These are phyloP conservation scores for Psittacula cyanocephala DNA, from an alignment of 2,113 vertebrate species.

Conservation along the genomic window DNA sequence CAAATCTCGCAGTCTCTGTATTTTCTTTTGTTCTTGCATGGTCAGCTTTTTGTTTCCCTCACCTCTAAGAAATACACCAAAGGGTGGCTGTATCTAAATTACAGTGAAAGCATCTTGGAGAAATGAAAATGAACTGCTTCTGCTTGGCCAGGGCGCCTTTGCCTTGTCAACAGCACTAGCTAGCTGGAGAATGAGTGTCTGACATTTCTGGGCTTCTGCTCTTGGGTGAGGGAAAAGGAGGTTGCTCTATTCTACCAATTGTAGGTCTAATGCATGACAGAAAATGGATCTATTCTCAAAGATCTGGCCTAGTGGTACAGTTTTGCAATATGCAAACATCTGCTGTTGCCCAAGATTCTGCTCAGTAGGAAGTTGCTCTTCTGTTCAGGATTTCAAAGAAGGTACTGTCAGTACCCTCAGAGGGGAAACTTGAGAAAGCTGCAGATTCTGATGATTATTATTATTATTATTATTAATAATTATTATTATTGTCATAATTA, in stretches of 20 bases:
- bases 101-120: neutral
- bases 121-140: neutral
- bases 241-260: neutral
- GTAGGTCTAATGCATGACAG: neutral
- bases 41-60: neutral
- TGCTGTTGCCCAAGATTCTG: neutral
- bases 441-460: neutral
- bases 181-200: neutral
- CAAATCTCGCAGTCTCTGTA: neutral
- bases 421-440: neutral
- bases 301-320: neutral
- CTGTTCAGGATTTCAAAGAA: neutral
- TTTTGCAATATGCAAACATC: neutral
- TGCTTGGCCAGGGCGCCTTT: neutral
- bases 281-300: neutral
- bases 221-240: neutral
- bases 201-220: neutral
- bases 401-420: neutral
- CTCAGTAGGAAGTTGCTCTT: neutral
- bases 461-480: too few relatives aligned
- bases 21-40: neutral
- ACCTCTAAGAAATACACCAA: neutral
- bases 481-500: rapidly evolving
- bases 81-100: neutral
- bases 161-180: neutral